phyloP scores from a whole-genome alignment of 2,797 vertebrate genomes.

The Tragopan temminckii region DNA sequence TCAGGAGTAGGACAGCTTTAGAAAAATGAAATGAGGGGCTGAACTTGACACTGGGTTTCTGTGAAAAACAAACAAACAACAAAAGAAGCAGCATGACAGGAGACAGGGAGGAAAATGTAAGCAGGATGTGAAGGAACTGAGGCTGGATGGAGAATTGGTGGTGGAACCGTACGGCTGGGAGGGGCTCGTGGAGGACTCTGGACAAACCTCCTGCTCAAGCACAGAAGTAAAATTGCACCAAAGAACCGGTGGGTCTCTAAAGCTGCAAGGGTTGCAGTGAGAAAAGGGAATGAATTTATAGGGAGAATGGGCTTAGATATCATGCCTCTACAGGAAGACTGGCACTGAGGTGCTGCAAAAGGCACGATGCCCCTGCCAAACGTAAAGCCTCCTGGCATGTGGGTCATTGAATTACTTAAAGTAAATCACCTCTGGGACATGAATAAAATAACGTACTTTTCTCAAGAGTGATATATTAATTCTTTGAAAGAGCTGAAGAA shows the following conservation, averaged over 20 bases:
- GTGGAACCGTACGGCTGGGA: neutral
- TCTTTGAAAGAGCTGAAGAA: constrained; percentile 8
- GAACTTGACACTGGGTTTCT: neutral
- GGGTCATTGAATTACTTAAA: neutral
- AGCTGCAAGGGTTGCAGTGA: neutral
- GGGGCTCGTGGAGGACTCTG: neutral
- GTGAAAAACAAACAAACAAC: too few relatives aligned
- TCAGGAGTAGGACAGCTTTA: neutral
- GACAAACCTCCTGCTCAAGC: neutral
- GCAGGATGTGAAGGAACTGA: neutral
- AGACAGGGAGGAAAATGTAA: neutral
- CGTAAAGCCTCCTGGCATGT: neutral
- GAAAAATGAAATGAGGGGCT: neutral
- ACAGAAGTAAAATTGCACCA: neutral
- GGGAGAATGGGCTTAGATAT: neutral
- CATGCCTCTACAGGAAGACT: neutral
- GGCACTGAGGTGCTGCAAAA: neutral
- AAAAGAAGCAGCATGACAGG: neutral
- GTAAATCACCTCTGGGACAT: neutral
- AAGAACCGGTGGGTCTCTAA: neutral
- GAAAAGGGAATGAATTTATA: neutral
- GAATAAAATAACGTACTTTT: neutral
- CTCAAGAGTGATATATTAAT: neutral
- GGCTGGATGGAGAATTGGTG: neutral
- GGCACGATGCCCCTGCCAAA: neutral